Percentiles rank a stretch among this genome's conserved stretches.
These are phyloP conservation scores for Pocillopora meandrina DNA, from an alignment of 92 coral and sea anemone genomes.

Conservation along the genomic window DNA sequence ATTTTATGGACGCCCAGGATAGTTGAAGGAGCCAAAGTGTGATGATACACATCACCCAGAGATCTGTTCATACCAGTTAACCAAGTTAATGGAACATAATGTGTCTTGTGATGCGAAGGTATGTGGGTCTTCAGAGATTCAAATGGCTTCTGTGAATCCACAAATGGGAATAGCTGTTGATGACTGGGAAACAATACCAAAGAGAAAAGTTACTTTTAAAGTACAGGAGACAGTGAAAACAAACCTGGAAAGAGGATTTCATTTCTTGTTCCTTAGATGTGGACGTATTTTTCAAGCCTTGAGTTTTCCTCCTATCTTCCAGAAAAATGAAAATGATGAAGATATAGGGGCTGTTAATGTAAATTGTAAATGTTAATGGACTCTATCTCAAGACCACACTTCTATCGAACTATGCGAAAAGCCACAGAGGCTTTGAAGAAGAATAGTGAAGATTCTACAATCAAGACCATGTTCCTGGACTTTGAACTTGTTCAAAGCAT, in stretches of 20 bases:
- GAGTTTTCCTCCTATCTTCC: not conserved
- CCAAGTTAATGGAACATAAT: not conserved
- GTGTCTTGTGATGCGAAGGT: not conserved
- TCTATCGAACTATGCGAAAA: slow-evolving; percentile 60
- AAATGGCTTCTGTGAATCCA: not conserved
- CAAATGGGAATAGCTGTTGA: not conserved
- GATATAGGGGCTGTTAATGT: not conserved
- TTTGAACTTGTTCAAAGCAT: slow-evolving; percentile 69
- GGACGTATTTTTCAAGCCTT: not conserved
- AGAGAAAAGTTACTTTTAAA: not conserved
- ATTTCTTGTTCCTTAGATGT: not conserved
- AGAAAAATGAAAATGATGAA: not conserved
- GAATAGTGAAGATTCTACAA: slow-evolving; percentile 30
- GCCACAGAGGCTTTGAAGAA: slow-evolving; percentile 59
- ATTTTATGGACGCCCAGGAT: not conserved
- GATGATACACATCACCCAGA: slow-evolving; percentile 4
- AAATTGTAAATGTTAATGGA: slow-evolving; percentile 44
- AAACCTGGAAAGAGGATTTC: not conserved
- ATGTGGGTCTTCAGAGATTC: not conserved
- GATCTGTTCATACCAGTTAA: not conserved
- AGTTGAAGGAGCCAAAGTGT: not conserved
- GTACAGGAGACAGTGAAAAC: not conserved
- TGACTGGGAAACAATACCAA: not conserved
- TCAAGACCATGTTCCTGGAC: slow-evolving; percentile 57
- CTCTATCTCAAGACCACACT: slow-evolving; percentile 71